Conservation (phyloP, 2,888 invertebrate genomes). For the Campoletis raptor region DNA sequence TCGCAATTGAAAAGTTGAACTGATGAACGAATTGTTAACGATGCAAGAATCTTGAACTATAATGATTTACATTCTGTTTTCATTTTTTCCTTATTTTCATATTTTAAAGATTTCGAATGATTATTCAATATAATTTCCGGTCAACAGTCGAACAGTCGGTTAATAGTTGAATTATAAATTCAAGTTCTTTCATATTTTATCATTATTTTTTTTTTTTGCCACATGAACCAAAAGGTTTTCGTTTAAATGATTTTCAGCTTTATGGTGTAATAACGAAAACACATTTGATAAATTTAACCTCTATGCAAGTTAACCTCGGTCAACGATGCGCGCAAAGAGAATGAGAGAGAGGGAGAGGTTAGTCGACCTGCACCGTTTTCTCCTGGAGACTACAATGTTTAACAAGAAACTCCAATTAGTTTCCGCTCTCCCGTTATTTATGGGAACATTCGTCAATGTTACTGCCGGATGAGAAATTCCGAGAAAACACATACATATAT, state of each 20-base stretch:
- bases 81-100: no score
- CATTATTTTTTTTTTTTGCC: neutral
- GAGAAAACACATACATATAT: slow-evolving; percentile 51
- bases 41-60: no score
- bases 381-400: slow-evolving; percentile 69
- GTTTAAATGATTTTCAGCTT: neutral
- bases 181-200: neutral
- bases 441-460: slow-evolving; percentile 79
- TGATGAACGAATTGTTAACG: no score
- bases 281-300: slow-evolving; percentile 19
- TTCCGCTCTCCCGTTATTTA: slow-evolving; percentile 78
- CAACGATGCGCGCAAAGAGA: slow-evolving; percentile 29
- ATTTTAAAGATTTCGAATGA: no score
- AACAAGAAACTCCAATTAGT: slow-evolving; percentile 80
- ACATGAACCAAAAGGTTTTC: neutral
- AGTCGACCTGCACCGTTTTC: slow-evolving; percentile 40
- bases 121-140: no score
- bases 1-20: neutral
- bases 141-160: neutral
- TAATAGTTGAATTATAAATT: neutral
- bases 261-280: neutral
- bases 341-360: slow-evolving; percentile 15
- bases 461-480: slow-evolving; percentile 77
- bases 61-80: no score
- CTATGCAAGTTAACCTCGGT: slow-evolving; percentile 35